Base-by-base conservation (phyloP, 2,797 vertebrate genomes). In the Trachurus trachurus region DNA sequence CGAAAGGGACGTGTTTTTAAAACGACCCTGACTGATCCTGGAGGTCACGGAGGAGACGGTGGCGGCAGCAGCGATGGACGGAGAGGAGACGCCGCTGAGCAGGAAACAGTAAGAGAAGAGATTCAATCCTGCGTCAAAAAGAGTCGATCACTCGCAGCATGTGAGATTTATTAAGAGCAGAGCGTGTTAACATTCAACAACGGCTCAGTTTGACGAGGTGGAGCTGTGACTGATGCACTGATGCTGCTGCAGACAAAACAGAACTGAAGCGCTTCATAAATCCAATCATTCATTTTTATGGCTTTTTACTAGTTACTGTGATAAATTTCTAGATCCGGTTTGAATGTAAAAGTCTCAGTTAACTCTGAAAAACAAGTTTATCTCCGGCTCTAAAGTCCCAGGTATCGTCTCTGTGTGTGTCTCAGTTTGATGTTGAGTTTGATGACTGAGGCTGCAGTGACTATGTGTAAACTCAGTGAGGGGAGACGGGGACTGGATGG, bases 361-460 rank as follows among this genome's bases (percentile, higher is more conserved):
- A 49, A 66, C 54, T 74, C 49, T 65, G 50, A 40, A 49, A 45
- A 68, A n/a, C 37, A 37, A 26, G 50, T 56, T 50, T 21, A 2
- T 71, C 26, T 65, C 6, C 2, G 21, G 1, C 16, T 56, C 2
- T 17, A 6, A 56, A 21, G 16, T 12, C 6, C 1, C 37, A 49
- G 22, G 56, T 66, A 26, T 22, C 19, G 58, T 44, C 0, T 31
- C 3, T 57, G n/a, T 42, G 39, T n/a, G 49, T 47, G 60, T 31
- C 22, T 31, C 9, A 52, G 84, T 87, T 88, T 89, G 87, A 90
- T 89, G 86, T 15, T 31, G 7, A 52, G 84, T 87, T 88, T 89
- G 87, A 90, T 89, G 86, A 87, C 81, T 74, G 86, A 83, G 69
- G 82, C 86, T 57, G 80, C 87, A 82, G 82, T 72, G 71, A 80